phyloP scores from a whole-genome alignment of 2,888 invertebrate species.

The Athripsodes cinereus region DNA sequence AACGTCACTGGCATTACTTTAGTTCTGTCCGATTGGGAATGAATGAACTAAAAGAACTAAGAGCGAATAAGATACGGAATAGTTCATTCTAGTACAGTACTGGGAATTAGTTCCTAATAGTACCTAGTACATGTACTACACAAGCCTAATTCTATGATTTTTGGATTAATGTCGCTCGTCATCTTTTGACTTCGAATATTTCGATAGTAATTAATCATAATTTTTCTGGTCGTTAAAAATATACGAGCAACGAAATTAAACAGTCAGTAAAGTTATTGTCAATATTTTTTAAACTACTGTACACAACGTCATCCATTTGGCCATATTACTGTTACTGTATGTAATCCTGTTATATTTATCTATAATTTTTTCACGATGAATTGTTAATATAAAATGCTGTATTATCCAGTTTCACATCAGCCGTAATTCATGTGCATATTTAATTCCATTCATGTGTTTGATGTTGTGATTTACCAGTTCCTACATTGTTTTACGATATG shows the following conservation, averaged over 20 bases:
- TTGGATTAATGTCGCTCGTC: conserved; percentile 25
- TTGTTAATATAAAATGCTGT: neutral
- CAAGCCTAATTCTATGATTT: too few species aligned
- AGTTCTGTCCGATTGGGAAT: too few species aligned
- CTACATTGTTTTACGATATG: neutral
- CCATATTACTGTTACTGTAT: neutral
- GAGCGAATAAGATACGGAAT: too few species aligned
- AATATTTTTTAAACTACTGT: neutral
- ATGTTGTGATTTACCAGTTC: neutral
- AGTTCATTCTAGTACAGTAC: too few species aligned
- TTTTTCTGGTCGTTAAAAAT: neutral
- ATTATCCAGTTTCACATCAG: neutral
- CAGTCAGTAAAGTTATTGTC: neutral
- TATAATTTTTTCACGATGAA: conserved; percentile 3
- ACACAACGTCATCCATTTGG: conserved; percentile 11
- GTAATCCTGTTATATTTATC: conserved; percentile 12
- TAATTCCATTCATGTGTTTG: neutral
- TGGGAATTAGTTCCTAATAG: too few species aligned
- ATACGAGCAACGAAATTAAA: neutral
- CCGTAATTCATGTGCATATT: neutral
- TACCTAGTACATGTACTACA: too few species aligned
- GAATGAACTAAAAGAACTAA: too few species aligned
- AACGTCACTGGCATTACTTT: too few species aligned
- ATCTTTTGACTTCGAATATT: conserved; percentile 14
- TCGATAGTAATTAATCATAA: neutral